Evolutionary conservation across 2,797 vertebrate species (phyloP).

Genomic region (Lycodopsis pacificus): DNA sequence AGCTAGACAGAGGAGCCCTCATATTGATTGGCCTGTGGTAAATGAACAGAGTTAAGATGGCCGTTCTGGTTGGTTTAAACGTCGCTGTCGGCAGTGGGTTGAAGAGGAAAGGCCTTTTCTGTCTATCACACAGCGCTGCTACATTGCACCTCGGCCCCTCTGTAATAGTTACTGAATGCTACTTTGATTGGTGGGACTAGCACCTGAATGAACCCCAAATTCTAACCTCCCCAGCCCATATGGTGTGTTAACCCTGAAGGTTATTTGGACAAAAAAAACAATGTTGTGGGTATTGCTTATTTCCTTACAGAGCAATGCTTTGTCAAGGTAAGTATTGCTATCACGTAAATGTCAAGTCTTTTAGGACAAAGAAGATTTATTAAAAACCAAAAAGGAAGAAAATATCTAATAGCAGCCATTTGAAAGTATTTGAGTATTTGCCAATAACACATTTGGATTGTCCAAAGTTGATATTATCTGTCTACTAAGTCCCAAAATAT

Average conservation of each 20-base stretch:
- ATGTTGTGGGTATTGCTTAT: slow-evolving; percentile 58
- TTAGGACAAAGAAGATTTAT: slow-evolving; percentile 5
- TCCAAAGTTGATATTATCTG: not conserved
- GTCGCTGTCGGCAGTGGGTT: slow-evolving; percentile 4
- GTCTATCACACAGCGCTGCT: slow-evolving; percentile 79
- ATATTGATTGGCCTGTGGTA: slow-evolving; percentile 53
- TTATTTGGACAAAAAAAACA: slow-evolving; percentile 49
- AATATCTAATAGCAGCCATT: not conserved
- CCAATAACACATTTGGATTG: slow-evolving; percentile 19
- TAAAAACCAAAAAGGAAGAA: slow-evolving; percentile 5
- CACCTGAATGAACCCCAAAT: slow-evolving; percentile 70
- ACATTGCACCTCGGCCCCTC: slow-evolving; percentile 72
- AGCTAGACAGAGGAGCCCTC: slow-evolving; percentile 81
- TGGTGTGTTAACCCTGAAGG: slow-evolving; percentile 55
- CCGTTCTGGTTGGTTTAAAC: slow-evolving; percentile 30
- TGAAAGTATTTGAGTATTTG: not conserved
- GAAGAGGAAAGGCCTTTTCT: slow-evolving; percentile 75
- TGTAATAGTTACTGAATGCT: slow-evolving; percentile 75
- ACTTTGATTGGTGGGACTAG: slow-evolving; percentile 61
- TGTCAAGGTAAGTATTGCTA: slow-evolving; percentile 72
- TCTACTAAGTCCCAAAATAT: not conserved
- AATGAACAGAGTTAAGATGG: slow-evolving; percentile 35
- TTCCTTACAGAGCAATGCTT: slow-evolving; percentile 69
- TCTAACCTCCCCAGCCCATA: slow-evolving; percentile 49
- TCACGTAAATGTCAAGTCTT: slow-evolving; percentile 6